Evolutionary conservation across 2,113 vertebrate genomes (phyloP).

Genomic region (Cairina moschata): DNA sequence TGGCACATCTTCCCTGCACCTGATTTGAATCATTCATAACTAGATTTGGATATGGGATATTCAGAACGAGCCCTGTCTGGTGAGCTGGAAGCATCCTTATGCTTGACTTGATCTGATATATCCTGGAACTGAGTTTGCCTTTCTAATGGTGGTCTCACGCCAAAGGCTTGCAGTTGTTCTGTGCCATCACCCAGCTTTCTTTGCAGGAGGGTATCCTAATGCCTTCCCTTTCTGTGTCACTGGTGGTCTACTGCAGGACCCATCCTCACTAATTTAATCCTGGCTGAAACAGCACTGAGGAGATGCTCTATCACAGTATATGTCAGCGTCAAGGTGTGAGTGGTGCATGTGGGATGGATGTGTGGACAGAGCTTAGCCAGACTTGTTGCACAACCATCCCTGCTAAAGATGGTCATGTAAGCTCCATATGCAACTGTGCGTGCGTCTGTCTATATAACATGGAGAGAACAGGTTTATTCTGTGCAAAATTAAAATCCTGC

Average conservation of each 20-base stretch:
- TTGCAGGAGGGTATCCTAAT: not conserved
- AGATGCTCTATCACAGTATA: not conserved
- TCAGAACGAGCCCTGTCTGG: not conserved
- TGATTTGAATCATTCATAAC: constrained; percentile 33
- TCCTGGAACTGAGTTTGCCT: not conserved
- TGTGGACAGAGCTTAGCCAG: not conserved
- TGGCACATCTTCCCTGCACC: not conserved
- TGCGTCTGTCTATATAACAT: not conserved
- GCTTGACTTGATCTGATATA: not conserved
- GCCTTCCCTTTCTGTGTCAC: not conserved
- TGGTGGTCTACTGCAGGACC: not conserved
- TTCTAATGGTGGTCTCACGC: not conserved
- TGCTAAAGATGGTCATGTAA: not conserved
- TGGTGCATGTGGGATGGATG: not conserved
- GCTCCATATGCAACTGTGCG: not conserved
- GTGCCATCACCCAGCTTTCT: not conserved
- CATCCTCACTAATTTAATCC: not conserved
- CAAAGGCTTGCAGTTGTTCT: not conserved
- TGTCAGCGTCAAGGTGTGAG: not conserved
- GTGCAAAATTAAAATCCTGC: not conserved
- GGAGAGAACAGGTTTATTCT: not conserved
- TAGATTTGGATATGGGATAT: not conserved
- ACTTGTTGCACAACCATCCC: not conserved
- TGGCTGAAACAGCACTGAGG: not conserved
- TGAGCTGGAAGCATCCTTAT: not conserved